These are phyloP conservation scores for Ditylenchus weischeri DNA, from an alignment of 2,888 invertebrate genomes.

Conservation along the genomic window DNA sequence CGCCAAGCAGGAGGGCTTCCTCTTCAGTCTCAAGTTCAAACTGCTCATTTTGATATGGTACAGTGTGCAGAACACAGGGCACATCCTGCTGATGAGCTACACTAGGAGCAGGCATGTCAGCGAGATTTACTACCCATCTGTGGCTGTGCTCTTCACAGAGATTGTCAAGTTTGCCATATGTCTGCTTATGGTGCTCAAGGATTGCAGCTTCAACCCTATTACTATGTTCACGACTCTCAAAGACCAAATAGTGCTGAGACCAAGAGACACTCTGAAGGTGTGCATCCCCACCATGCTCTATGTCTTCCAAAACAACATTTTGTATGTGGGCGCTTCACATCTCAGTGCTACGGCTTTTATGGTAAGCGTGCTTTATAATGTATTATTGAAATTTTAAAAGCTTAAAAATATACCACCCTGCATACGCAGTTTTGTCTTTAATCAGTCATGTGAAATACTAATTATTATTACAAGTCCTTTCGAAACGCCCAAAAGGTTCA, in stretches of 20 bases:
- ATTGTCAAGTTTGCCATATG: conserved; percentile 3
- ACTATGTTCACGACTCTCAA: background rate
- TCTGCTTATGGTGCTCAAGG: background rate
- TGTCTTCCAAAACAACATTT: conserved; percentile 11
- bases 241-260: background rate
- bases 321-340: conserved; percentile 11
- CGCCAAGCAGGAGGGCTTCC: conserved; percentile 1
- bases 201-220: background rate
- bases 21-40: conserved; percentile 16
- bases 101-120: conserved; percentile 9
- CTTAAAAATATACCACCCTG: no score
- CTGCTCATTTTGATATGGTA: conserved; percentile 24
- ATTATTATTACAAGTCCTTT: no score
- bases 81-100: conserved; percentile 24
- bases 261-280: conserved; percentile 9
- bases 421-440: no score
- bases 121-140: conserved; percentile 9
- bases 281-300: conserved; percentile 13
- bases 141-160: conserved; percentile 9
- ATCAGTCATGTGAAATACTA: no score
- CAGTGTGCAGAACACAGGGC: conserved; percentile 26
- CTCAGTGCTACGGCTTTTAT: conserved; percentile 9
- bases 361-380: background rate
- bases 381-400: background rate
- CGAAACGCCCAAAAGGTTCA: no score